These are phyloP conservation scores for Cliona cf. orientalis DNA, from an alignment of 37 sponge, comb jelly and placozoan genomes.

Conservation along the genomic window DNA sequence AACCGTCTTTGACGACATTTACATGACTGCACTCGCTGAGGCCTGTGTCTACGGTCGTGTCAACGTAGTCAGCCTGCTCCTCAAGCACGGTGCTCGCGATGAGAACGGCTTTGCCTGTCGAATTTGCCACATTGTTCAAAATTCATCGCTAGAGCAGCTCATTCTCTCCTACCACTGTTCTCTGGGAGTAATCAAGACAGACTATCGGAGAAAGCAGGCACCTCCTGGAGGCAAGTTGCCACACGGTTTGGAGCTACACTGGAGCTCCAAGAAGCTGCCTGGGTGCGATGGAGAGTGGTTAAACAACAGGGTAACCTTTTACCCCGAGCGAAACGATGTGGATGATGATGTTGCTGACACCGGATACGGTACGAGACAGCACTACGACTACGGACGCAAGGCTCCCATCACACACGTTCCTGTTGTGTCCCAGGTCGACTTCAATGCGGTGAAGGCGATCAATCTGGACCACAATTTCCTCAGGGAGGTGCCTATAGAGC, in stretches of 20 bases:
- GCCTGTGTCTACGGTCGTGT: slow-evolving; percentile 45
- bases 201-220: neutral
- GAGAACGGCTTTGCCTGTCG: slow-evolving; percentile 37
- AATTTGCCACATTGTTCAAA: slow-evolving; percentile 31
- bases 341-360: slow-evolving; percentile 4
- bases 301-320: neutral
- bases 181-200: neutral
- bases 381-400: neutral
- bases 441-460: slow-evolving; percentile 13
- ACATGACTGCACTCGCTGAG: slow-evolving; percentile 67
- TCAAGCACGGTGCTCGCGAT: slow-evolving; percentile 55
- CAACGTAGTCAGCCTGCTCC: slow-evolving; percentile 18
- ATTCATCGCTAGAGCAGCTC: slow-evolving; percentile 5
- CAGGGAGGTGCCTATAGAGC: slow-evolving; percentile 29
- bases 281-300: slow-evolving; percentile 44
- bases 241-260: slow-evolving; percentile 24
- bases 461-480: slow-evolving; percentile 51
- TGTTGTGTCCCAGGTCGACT: neutral
- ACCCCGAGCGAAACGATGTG: neutral
- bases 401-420: neutral
- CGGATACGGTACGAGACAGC: neutral
- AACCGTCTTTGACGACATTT: slow-evolving; percentile 32
- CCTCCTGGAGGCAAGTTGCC: neutral
- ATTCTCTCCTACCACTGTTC: slow-evolving; percentile 47
- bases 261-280: slow-evolving; percentile 47